Conservation (phyloP, 2,113 vertebrate species). For the Tricholaema leucomelas region DNA sequence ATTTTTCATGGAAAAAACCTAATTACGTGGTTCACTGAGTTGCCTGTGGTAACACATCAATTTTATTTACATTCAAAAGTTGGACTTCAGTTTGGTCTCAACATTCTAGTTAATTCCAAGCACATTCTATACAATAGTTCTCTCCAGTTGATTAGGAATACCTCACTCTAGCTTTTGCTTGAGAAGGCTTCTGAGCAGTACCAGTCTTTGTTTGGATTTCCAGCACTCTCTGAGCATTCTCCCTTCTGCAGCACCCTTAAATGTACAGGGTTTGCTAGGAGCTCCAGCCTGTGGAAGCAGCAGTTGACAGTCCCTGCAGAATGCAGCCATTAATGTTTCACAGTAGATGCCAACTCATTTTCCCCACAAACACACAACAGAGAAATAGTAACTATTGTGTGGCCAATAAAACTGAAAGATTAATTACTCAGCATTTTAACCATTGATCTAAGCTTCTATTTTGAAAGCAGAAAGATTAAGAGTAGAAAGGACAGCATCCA, state of each 20-base stretch:
- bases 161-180: not conserved
- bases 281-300: not conserved
- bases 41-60: slow-evolving; percentile 71
- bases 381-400: not conserved
- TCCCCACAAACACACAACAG: not conserved
- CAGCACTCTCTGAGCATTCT: not conserved
- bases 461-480: not conserved
- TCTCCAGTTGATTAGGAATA: slow-evolving; percentile 6
- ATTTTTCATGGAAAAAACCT: slow-evolving; percentile 71
- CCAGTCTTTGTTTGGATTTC: not conserved
- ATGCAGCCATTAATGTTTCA: not conserved
- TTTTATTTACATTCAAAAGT: slow-evolving; percentile 78
- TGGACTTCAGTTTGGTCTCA: slow-evolving; percentile 59
- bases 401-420: not conserved
- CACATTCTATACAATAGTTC: slow-evolving; percentile 38
- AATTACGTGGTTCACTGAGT: slow-evolving; percentile 73
- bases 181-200: not conserved
- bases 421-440: not conserved
- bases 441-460: not conserved
- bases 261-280: not conserved
- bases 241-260: not conserved
- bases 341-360: not conserved
- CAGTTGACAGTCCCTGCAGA: not conserved
- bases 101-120: slow-evolving; percentile 49
- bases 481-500: not conserved